Percentiles rank a stretch among this genome's conserved stretches.
phyloP scores from a whole-genome alignment of 2,888 invertebrate genomes.

The Dioctria linearis region DNA sequence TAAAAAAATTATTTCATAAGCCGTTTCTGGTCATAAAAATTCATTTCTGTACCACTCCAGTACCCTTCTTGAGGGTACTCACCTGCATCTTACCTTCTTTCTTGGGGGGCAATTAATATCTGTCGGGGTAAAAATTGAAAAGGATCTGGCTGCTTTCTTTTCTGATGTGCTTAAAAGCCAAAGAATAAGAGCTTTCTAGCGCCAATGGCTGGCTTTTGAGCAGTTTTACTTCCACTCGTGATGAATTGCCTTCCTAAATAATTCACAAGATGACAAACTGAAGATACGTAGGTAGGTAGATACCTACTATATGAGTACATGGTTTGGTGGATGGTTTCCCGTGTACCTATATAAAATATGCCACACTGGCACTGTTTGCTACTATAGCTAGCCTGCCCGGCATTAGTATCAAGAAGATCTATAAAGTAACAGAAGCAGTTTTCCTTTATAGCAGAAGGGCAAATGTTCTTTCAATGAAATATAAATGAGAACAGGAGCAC shows the following conservation, averaged over 20 bases:
- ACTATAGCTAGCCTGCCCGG: neutral
- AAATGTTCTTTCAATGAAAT: conserved; percentile 42
- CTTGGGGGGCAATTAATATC: conserved; percentile 43
- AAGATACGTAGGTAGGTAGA: conserved; percentile 20
- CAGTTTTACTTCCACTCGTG: conserved; percentile 25
- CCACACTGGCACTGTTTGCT: neutral
- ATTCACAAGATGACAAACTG: conserved; percentile 46
- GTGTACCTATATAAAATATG: no score
- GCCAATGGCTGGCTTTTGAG: conserved; percentile 24
- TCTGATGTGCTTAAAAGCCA: neutral
- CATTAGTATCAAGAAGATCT: conserved; percentile 28
- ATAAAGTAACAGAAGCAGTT: conserved; percentile 32
- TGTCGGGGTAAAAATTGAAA: neutral
- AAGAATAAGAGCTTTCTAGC: neutral
- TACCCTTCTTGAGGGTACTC: conserved; percentile 20
- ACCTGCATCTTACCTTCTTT: conserved; percentile 16
- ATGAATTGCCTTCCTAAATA: conserved; percentile 48
- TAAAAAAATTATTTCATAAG: conserved; percentile 35
- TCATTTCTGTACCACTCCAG: conserved; percentile 29
- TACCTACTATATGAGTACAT: no score
- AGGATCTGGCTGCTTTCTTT: neutral
- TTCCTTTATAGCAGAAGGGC: conserved; percentile 17
- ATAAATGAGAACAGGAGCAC: conserved; percentile 28
- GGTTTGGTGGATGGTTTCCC: no score
- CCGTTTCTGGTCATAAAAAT: neutral